A percentile compares a stretch with the other conserved stretches of the same genome.
phyloP scores from a whole-genome alignment of 2,888 invertebrate species.

The Pseudococcus jackbeardsleyi region DNA sequence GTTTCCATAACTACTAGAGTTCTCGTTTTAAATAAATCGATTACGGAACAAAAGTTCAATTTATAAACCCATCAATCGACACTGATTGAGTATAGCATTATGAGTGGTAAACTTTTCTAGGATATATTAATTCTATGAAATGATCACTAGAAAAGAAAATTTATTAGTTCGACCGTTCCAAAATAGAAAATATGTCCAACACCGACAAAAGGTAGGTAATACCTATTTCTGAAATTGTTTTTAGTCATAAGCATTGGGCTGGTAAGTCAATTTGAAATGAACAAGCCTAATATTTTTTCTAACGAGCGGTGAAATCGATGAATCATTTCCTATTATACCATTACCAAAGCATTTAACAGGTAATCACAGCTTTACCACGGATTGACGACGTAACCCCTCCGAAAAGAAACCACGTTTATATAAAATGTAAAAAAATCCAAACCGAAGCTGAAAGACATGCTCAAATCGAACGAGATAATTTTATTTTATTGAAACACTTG shows the following conservation, averaged over 20 bases:
- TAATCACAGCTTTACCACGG: constrained; percentile 77
- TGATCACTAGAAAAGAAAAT: constrained; percentile 81
- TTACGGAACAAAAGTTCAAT: neutral
- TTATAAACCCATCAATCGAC: neutral
- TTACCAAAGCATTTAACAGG: constrained; percentile 70
- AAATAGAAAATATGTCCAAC: constrained; percentile 78
- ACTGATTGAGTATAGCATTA: neutral
- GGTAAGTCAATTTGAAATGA: neutral
- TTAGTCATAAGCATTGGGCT: neutral
- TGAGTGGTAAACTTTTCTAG: neutral
- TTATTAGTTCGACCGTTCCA: constrained; percentile 80
- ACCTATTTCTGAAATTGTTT: neutral
- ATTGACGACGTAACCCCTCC: constrained; percentile 78
- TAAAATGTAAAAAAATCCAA: constrained; percentile 80
- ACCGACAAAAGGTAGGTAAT: constrained; percentile 76
- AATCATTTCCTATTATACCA: neutral
- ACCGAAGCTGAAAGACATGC: constrained; percentile 77
- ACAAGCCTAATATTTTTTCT: neutral
- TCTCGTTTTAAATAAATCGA: constrained; percentile 1
- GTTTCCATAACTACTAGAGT: constrained; percentile 30
- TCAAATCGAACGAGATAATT: constrained; percentile 79
- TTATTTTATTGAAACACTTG: constrained; percentile 78
- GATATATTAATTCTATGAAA: constrained; percentile 68
- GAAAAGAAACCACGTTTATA: constrained; percentile 76
- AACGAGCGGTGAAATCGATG: neutral